Conservation (phyloP, 1,140 invertebrate genomes). For the Onthophagus taurus region DNA sequence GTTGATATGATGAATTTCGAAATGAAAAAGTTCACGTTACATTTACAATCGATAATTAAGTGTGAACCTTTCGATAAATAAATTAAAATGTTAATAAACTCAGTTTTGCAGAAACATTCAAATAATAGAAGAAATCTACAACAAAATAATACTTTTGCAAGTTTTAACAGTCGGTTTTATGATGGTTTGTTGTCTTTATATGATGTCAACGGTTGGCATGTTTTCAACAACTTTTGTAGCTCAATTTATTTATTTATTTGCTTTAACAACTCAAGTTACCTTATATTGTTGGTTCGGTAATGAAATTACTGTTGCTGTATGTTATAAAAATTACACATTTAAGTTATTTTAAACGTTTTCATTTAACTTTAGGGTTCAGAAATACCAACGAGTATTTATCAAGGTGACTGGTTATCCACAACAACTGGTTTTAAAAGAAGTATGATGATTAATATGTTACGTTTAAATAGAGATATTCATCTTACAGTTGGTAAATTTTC, state of each 20-base stretch:
- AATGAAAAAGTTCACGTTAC: no score
- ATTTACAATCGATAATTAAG: no score
- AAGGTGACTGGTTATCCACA: slow-evolving; percentile 11
- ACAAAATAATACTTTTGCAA: no score
- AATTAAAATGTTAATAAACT: no score
- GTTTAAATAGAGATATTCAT: slow-evolving; percentile 11
- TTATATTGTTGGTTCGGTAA: slow-evolving; percentile 16
- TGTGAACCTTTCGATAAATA: no score
- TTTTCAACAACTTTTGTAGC: no score
- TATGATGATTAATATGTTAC: slow-evolving; percentile 14
- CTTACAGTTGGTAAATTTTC: slow-evolving; percentile 14
- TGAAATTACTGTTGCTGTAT: slow-evolving; percentile 12
- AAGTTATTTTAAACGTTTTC: slow-evolving; percentile 2
- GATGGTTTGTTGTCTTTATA: no score
- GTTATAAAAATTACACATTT: slow-evolving; percentile 3
- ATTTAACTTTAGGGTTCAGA: slow-evolving; percentile 9
- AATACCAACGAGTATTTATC: slow-evolving; percentile 13
- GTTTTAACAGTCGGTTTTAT: no score
- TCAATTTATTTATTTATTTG: slow-evolving; percentile 17
- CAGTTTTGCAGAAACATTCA: no score
- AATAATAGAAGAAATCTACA: no score
- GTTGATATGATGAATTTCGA: no score
- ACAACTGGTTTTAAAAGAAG: slow-evolving; percentile 11
- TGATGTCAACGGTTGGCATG: no score
- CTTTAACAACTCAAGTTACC: slow-evolving; percentile 14